Percentiles rank a stretch among this genome's conserved stretches.
Evolutionary conservation across 2,797 vertebrate genomes (phyloP).

Genomic region (Dipus sagitta): DNA sequence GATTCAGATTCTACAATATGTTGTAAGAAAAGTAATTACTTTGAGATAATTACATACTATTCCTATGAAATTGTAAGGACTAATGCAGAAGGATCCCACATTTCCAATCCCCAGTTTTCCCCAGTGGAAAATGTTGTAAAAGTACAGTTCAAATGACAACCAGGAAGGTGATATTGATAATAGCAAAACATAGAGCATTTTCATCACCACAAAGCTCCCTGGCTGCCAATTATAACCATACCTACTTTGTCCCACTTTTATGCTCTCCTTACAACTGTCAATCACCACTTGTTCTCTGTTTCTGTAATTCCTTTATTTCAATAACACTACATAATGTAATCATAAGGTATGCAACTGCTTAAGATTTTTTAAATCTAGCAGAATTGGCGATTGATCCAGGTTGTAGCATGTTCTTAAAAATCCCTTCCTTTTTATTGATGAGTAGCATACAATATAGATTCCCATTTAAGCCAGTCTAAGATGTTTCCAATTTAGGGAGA

Average conservation of each 20-base stretch:
- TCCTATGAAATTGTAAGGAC: neutral
- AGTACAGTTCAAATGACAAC: neutral
- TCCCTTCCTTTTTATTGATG: neutral
- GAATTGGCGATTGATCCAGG: neutral
- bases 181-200: neutral
- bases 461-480: neutral
- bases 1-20: neutral
- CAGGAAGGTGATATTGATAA: neutral
- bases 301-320: neutral
- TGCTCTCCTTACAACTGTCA: neutral
- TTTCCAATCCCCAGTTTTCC: neutral
- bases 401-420: neutral
- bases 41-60: neutral
- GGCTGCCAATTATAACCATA: neutral
- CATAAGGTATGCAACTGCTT: neutral
- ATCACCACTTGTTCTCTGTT: neutral
- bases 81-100: neutral
- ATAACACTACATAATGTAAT: neutral
- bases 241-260: neutral
- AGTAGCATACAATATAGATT: neutral
- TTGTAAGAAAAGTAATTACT: neutral
- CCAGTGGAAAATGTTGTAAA: neutral
- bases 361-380: neutral
- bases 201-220: neutral
- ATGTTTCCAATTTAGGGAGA: neutral